Percentiles rank a stretch among this genome's conserved stretches.
phyloP scores from a whole-genome alignment of 2,113 vertebrate genomes.

The Cyanoderma ruficeps region DNA sequence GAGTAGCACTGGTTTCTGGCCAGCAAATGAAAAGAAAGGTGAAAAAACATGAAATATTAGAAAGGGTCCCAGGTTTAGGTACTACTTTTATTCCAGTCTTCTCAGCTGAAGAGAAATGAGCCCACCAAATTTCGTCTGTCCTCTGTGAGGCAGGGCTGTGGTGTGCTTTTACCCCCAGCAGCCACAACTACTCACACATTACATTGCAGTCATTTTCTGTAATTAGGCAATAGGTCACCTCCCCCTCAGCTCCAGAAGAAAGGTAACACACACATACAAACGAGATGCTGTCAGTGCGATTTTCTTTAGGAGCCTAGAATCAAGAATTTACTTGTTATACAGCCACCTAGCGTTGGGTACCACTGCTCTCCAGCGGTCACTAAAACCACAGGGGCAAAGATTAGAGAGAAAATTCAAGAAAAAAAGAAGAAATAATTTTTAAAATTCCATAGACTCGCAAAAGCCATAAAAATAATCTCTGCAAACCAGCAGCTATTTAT shows the following conservation, averaged over 20 bases:
- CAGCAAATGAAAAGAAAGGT: not conserved
- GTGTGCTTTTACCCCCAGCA: not conserved
- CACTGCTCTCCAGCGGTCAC: not conserved
- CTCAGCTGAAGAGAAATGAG: not conserved
- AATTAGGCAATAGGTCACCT: not conserved
- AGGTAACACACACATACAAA: not conserved
- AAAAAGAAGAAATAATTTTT: not conserved
- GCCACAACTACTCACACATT: not conserved
- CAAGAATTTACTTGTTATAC: slow-evolving; percentile 2
- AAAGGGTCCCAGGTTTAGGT: not conserved
- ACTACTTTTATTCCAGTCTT: not conserved
- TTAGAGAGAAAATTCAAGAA: not conserved
- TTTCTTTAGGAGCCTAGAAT: not conserved
- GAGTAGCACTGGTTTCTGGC: not conserved
- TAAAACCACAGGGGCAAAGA: not conserved
- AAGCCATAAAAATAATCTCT: not conserved
- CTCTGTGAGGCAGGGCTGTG: not conserved
- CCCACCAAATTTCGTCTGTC: not conserved
- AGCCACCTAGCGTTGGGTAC: slow-evolving; percentile 45
- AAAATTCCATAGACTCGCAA: not conserved
- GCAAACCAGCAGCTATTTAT: not conserved
- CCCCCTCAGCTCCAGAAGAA: not conserved
- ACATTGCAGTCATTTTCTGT: not conserved
- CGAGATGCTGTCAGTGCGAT: not conserved
- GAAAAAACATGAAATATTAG: not conserved